Conservation (phyloP, 2,797 vertebrate genomes). For the Avahi laniger region DNA sequence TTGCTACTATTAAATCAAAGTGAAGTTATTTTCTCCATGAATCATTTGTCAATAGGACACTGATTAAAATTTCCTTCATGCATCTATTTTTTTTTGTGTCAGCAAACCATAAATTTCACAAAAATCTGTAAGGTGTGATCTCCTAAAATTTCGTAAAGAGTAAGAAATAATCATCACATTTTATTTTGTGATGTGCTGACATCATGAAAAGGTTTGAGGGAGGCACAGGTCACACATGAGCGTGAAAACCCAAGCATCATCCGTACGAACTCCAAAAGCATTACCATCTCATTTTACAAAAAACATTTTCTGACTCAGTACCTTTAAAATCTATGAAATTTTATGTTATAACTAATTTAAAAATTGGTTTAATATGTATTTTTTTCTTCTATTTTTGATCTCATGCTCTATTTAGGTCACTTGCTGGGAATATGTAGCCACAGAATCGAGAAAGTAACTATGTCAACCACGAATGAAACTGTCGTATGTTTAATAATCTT, state of each 20-base stretch:
- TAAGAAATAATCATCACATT: background rate
- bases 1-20: background rate
- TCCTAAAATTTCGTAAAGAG: background rate
- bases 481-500: constrained; percentile 32
- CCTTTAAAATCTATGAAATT: background rate
- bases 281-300: background rate
- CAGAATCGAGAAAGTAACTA: background rate
- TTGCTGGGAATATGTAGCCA: background rate
- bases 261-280: background rate
- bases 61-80: background rate
- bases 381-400: background rate
- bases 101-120: background rate
- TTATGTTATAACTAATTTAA: background rate
- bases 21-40: background rate
- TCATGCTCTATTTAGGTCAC: background rate
- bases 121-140: background rate
- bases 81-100: background rate
- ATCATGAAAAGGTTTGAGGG: background rate
- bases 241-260: background rate
- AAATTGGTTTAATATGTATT: background rate
- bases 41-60: background rate
- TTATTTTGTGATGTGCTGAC: background rate
- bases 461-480: background rate
- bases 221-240: background rate
- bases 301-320: background rate